Conservation (phyloP, 2,113 vertebrate species). For the Hydropotes inermis region DNA sequence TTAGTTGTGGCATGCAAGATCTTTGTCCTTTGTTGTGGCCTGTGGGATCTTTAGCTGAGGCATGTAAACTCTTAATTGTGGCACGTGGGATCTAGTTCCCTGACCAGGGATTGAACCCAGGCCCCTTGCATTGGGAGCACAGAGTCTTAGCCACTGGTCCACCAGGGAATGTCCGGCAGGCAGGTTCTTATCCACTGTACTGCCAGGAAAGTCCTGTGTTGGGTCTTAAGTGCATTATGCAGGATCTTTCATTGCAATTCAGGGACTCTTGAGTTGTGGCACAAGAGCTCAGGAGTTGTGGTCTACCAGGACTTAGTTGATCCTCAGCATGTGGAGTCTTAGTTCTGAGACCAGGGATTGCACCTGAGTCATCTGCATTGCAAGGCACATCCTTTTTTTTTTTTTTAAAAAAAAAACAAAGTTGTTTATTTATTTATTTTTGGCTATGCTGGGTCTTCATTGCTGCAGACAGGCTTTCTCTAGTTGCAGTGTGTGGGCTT, state of each 20-base stretch:
- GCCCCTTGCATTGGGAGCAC: neutral
- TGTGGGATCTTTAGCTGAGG: neutral
- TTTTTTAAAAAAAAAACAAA: neutral
- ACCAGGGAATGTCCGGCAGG: neutral
- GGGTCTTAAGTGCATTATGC: neutral
- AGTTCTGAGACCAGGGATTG: neutral
- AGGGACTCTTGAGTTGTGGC: neutral
- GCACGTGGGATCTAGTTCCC: neutral
- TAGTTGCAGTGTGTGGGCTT: neutral
- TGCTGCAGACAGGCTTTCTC: neutral
- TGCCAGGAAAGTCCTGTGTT: neutral
- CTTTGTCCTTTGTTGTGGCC: neutral
- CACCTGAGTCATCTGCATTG: neutral
- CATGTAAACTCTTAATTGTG: neutral
- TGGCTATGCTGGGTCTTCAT: neutral
- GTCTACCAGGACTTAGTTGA: neutral
- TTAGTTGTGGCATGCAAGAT: neutral
- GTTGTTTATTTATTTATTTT: neutral
- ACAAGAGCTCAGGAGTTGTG: neutral
- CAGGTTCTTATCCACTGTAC: neutral
- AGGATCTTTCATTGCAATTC: neutral
- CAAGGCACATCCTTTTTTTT: neutral
- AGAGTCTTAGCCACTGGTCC: neutral
- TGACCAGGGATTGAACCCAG: neutral
- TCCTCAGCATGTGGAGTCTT: neutral